Evolutionary conservation across 2,797 vertebrate species (phyloP), one percentile per base, ranked within the genome.

Genomic region (Esox lucius): DNA sequence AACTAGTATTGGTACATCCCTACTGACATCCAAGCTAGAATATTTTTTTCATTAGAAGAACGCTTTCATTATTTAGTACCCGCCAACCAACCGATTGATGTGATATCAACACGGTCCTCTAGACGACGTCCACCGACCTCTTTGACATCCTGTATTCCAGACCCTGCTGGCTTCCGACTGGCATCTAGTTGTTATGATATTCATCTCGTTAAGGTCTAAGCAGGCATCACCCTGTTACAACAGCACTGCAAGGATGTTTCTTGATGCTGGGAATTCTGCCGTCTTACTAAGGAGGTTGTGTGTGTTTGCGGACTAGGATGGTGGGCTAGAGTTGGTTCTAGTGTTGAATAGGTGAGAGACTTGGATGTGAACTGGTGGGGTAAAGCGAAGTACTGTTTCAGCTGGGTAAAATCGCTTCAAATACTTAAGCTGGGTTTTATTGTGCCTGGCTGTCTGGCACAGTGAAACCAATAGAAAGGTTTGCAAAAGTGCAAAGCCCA

Each of bases 101-200:
- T 59, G 53, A 22, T 59, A 59, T 59, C 53, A 59, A n/a, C 53
- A 59, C 53, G 22, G n/a, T 59, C 53, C n/a, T 59, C 53, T 22
- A 59, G 53, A 59, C n/a, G n/a, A 59, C 53, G n/a, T 59, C 53
- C 8, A 59, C 3, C 19, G n/a, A 12, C 19, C 42, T 42, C 19
- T 42, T 42, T 42, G 39, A 42, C 39, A 6, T 42, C 39, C 2
- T 42, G 39, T 42, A 9, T 42, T 42, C 5, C 9, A 42, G 9
- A 42, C 39, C 1, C 5, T 9, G 39, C 39, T 42, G 39, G 9
- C 39, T 9, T 42, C 39, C 7, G 39, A 9, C n/a, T 22, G 53
- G 19, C 53, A 59, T 59, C 53, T 59, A 59, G n/a, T 19, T 59
- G 53, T 59, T n/a, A 19, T 9, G 53, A 59, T 3, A 53, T 66